These are phyloP conservation scores for Tetragonula carbonaria DNA, from an alignment of 2,888 invertebrate species.

Conservation along the genomic window DNA sequence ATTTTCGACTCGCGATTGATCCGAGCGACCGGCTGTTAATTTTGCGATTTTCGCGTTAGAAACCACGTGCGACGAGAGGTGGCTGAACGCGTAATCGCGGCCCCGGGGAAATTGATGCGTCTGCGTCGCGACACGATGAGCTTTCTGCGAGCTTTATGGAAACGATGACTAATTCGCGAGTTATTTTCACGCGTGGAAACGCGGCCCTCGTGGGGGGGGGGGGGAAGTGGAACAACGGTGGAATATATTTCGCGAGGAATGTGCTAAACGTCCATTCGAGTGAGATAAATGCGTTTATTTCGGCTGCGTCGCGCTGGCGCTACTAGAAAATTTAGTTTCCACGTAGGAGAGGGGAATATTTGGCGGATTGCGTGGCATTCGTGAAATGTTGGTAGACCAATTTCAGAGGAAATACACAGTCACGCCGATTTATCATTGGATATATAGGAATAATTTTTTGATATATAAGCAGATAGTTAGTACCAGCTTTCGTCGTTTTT, in stretches of 20 bases:
- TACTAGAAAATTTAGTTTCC: neutral
- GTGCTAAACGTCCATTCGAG: neutral
- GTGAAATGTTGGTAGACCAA: slow-evolving; percentile 16
- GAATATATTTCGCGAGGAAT: neutral
- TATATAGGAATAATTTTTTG: neutral
- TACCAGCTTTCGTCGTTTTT: neutral
- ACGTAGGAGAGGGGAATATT: neutral
- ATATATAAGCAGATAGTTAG: neutral
- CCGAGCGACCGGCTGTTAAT: neutral
- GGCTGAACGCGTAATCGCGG: neutral
- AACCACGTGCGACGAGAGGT: slow-evolving; percentile 37
- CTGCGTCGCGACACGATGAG: slow-evolving; percentile 31
- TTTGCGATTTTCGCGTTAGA: neutral
- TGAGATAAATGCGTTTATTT: neutral
- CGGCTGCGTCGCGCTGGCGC: neutral
- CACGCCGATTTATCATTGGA: slow-evolving; percentile 20
- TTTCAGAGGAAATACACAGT: slow-evolving; percentile 13
- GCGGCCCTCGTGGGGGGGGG: too few relatives aligned
- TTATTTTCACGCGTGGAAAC: slow-evolving; percentile 42
- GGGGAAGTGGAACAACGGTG: slow-evolving; percentile 6
- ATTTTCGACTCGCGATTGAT: neutral
- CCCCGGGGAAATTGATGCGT: slow-evolving; percentile 42
- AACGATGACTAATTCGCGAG: slow-evolving; percentile 49
- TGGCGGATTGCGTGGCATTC: slow-evolving; percentile 21
- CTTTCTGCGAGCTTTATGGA: slow-evolving; percentile 35